phyloP scores from a whole-genome alignment of 2,797 vertebrate species.

The Pseudochromis fuscus region DNA sequence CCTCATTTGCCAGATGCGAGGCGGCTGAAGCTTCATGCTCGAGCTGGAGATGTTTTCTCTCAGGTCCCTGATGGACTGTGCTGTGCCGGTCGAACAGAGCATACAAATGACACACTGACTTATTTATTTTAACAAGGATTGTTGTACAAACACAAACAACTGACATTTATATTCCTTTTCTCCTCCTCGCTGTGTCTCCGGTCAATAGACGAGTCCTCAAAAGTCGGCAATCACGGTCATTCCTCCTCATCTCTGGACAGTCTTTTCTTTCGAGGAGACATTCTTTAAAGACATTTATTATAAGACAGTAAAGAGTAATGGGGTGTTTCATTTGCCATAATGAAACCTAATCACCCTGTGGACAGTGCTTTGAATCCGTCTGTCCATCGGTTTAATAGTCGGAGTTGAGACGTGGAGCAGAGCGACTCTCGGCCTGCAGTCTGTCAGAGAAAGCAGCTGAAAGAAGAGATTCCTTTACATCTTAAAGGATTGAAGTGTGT shows the following conservation, averaged over 20 bases:
- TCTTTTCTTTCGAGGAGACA: slow-evolving; percentile 38
- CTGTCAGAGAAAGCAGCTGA: slow-evolving; percentile 50
- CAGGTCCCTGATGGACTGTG: slow-evolving; percentile 76
- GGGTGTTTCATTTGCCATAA: slow-evolving; percentile 82
- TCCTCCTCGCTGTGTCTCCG: slow-evolving; percentile 5
- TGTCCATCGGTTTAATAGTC: slow-evolving; percentile 75
- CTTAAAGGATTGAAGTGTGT: slow-evolving; percentile 45
- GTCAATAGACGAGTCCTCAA: slow-evolving; percentile 50
- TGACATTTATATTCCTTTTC: slow-evolving; percentile 51
- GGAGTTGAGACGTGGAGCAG: slow-evolving; percentile 54
- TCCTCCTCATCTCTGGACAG: slow-evolving; percentile 49
- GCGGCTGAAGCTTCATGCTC: slow-evolving; percentile 56
- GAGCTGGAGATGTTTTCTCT: slow-evolving; percentile 54
- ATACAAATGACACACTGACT: slow-evolving; percentile 69
- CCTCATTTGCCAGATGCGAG: slow-evolving; percentile 37
- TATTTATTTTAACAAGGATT: slow-evolving; percentile 76
- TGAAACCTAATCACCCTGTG: slow-evolving; percentile 77
- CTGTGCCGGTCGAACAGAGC: slow-evolving; percentile 59
- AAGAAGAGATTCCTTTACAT: slow-evolving; percentile 53
- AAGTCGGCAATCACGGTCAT: slow-evolving; percentile 50
- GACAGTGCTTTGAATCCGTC: slow-evolving; percentile 77
- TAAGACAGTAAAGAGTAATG: slow-evolving; percentile 77
- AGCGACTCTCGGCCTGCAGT: slow-evolving; percentile 40
- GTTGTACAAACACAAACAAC: slow-evolving; percentile 60
- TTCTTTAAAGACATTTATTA: slow-evolving; percentile 78